Evolutionary conservation across 2,888 invertebrate genomes (phyloP).

Genomic region (Hypomecis atomaria): DNA sequence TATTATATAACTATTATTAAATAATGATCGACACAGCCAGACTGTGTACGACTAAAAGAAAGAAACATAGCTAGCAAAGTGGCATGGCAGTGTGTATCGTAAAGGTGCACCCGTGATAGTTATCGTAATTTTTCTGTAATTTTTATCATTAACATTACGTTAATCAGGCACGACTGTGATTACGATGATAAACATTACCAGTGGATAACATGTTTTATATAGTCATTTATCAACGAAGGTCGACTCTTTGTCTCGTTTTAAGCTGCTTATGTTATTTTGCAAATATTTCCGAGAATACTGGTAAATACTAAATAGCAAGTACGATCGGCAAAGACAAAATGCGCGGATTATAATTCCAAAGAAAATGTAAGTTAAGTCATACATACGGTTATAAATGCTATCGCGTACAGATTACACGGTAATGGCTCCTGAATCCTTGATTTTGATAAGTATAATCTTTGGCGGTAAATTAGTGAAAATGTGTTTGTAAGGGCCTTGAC

Average conservation of each 20-base stretch:
- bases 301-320: neutral
- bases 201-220: conserved; percentile 21
- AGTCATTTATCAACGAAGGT: conserved; percentile 18
- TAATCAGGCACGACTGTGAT: conserved; percentile 40
- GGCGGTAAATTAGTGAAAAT: conserved; percentile 1
- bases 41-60: neutral
- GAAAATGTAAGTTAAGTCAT: neutral
- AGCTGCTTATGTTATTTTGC: conserved; percentile 12
- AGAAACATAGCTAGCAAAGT: neutral
- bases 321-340: neutral
- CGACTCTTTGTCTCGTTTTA: conserved; percentile 6
- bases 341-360: neutral
- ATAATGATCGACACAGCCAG: too few relatives aligned
- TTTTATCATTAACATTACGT: conserved; percentile 34
- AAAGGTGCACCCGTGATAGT: conserved; percentile 19
- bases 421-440: too few relatives aligned
- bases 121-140: conserved; percentile 16
- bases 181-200: conserved; percentile 21
- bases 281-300: conserved; percentile 1
- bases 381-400: neutral
- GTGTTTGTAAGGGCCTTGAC: neutral
- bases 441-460: too few relatives aligned
- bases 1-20: too few relatives aligned
- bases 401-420: neutral
- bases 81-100: neutral